phyloP scores from a whole-genome alignment of 2,113 vertebrate species.

The Coreoperca whiteheadi region DNA sequence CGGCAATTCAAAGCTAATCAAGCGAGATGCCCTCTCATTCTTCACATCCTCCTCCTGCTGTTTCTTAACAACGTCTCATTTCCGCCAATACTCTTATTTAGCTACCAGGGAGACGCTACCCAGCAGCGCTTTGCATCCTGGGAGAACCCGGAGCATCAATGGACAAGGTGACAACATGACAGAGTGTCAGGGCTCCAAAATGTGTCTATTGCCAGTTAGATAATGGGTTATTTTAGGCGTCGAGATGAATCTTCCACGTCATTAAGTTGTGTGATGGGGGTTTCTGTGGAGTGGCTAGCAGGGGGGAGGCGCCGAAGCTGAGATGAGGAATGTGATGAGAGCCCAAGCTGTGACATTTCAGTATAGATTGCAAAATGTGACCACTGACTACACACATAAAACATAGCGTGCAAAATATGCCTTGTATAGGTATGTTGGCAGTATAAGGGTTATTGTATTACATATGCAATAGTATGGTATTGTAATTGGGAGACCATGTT shows the following conservation, averaged over 20 bases:
- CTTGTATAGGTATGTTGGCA: constrained; percentile 17
- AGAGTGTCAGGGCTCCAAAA: constrained; percentile 49
- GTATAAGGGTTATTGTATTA: not conserved
- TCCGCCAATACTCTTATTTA: constrained; percentile 44
- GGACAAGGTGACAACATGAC: constrained; percentile 66
- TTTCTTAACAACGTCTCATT: constrained; percentile 51
- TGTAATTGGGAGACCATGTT: constrained; percentile 11
- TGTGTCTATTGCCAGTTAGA: constrained; percentile 64
- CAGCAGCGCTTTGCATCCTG: constrained; percentile 38
- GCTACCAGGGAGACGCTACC: constrained; percentile 31
- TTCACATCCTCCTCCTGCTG: constrained; percentile 58
- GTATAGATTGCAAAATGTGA: constrained; percentile 43
- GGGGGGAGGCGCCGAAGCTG: constrained; percentile 45
- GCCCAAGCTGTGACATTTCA: constrained; percentile 54
- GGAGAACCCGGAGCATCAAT: constrained; percentile 32
- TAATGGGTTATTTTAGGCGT: constrained; percentile 70
- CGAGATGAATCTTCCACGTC: constrained; percentile 69
- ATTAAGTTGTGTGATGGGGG: constrained; percentile 66
- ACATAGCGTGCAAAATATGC: not conserved
- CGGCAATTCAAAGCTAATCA: constrained; percentile 65
- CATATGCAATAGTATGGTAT: not conserved
- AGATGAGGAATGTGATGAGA: constrained; percentile 57
- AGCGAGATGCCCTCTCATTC: constrained; percentile 51
- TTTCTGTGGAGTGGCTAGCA: constrained; percentile 50
- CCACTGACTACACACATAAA: constrained; percentile 39